Base-by-base conservation (phyloP, 2,888 invertebrate species). In the Drosophila recens region DNA sequence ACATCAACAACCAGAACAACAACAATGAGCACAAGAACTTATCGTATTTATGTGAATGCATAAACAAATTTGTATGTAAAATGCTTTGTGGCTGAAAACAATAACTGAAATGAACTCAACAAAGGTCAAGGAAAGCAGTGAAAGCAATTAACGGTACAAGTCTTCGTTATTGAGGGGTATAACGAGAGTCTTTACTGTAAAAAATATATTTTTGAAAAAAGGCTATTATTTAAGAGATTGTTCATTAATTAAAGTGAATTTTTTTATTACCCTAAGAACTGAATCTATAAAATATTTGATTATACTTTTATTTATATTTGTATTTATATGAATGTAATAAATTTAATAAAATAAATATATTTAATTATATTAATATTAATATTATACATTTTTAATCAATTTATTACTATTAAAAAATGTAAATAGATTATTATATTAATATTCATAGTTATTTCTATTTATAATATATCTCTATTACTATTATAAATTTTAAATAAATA, bases 91-190 rank as follows among this genome's bases (percentile, higher is more conserved):
- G 36, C 11, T 15, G 13, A 23, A 36, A 57, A 43, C 56, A 45
- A 57, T 45, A 45, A 23, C 23, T 23, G 34, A 23, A 36, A 45
- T 56, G 56, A 56, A 57, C 56, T 56, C 56, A n/a, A 45, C 20
- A 56, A 56, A 56, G 56, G 56, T 57, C 45, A 57, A 57, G 56
- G 45, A 57, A 57, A 57, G n/a, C 34, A 57, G 56, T 45, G 56
- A 57, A 57, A 57, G 56, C 56, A 57, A 57, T 57, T 45, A 57
- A 43, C 43, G 10, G 20, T n/a, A 30, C 30, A 20, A 20, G 13
- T n/a, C 17, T 13, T 2, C 0, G 1, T 10, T 27, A 57, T 11
- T 45, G 1, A 10, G 23, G 23, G 23, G 45, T n/a, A 33, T 43
- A 33, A 34, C 34, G 11, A n/a, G 56, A 17, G 15, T 3, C 17